Evolutionary conservation across 2,797 vertebrate species (phyloP).

Genomic region (Arctocebus calabarensis): DNA sequence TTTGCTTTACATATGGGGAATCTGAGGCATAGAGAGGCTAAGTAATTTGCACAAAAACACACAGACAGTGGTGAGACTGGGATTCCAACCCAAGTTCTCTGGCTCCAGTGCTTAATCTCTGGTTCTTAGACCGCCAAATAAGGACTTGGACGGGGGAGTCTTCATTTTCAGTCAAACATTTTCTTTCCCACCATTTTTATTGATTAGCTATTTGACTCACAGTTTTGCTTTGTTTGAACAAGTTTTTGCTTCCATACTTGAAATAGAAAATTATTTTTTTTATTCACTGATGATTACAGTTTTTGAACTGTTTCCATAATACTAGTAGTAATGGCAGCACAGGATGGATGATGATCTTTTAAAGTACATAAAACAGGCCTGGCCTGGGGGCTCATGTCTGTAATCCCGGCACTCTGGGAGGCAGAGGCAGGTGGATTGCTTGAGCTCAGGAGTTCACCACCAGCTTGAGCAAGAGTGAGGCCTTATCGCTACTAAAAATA

Average conservation of each 20-base stretch:
- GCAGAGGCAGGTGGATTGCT: too few relatives aligned
- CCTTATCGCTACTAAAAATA: too few relatives aligned
- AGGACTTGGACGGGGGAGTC: background rate
- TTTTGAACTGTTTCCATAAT: constrained; percentile 44
- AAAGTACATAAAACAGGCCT: background rate
- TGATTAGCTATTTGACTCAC: background rate
- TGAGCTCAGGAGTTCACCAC: too few relatives aligned
- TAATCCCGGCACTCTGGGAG: too few relatives aligned
- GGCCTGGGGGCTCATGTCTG: too few relatives aligned
- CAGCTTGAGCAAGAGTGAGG: too few relatives aligned
- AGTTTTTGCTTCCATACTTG: constrained; percentile 1
- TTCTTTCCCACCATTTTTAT: background rate
- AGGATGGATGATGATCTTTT: background rate
- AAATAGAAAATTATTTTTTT: constrained; percentile 30
- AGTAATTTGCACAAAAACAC: background rate
- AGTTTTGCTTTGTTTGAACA: constrained; percentile 43
- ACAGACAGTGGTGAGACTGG: background rate
- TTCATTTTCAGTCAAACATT: background rate
- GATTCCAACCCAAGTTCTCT: background rate
- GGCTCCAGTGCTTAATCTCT: background rate
- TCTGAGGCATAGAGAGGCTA: background rate
- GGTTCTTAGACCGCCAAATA: background rate
- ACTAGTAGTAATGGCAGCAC: background rate
- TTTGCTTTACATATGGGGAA: background rate
- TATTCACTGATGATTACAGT: background rate